A percentile compares a stretch with the other conserved stretches of the same genome.
Conservation (phyloP, 23 tunicate genomes). For the Oikopleura albicans region DNA sequence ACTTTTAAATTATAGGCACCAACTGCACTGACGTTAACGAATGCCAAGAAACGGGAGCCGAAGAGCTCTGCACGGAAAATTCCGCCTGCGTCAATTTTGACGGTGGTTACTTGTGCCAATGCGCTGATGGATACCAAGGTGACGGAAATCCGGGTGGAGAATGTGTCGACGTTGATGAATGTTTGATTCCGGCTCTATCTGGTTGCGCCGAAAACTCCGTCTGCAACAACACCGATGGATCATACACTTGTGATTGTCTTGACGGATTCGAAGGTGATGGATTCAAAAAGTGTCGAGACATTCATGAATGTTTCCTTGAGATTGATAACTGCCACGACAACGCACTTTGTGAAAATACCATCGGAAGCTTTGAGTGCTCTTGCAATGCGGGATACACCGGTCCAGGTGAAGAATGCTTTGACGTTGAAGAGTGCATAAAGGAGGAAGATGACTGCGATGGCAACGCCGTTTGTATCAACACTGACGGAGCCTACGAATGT, state of each 20-base stretch:
- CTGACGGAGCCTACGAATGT: neutral
- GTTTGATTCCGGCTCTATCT: neutral
- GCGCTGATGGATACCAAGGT: neutral
- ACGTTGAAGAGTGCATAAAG: neutral
- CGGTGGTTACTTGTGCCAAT: neutral
- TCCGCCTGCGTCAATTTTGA: neutral
- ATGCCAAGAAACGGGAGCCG: neutral
- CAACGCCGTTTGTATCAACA: neutral
- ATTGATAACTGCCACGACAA: slow-evolving; percentile 18
- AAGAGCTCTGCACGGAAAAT: neutral
- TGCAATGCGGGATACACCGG: slow-evolving; percentile 24
- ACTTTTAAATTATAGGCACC: neutral
- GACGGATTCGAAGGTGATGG: neutral
- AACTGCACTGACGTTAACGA: neutral
- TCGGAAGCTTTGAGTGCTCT: slow-evolving; percentile 22
- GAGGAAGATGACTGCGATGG: neutral
- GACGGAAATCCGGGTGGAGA: neutral
- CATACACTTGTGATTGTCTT: neutral
- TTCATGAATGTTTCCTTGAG: neutral
- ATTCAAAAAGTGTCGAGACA: neutral
- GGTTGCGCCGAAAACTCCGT: neutral
- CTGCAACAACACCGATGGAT: neutral
- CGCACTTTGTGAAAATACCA: slow-evolving; percentile 19
- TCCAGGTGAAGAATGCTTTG: neutral
- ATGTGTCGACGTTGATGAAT: neutral